Percentiles rank a stretch among this genome's conserved stretches.
phyloP scores from a whole-genome alignment of 1,140 invertebrate species.

The Lucilia cuprina region DNA sequence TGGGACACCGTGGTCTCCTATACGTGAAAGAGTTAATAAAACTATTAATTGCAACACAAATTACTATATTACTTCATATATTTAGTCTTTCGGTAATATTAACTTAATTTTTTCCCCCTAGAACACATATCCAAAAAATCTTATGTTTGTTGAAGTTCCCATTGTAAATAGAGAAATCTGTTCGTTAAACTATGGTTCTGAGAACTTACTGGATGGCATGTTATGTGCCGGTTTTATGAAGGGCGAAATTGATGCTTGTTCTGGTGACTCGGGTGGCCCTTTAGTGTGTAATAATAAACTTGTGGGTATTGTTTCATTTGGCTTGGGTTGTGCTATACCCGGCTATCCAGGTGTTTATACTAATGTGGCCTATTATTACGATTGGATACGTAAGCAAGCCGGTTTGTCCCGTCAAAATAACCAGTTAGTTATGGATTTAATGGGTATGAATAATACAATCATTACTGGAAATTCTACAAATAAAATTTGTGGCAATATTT shows the following conservation, averaged over 20 bases:
- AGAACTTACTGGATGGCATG: conserved; percentile 39
- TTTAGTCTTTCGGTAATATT: neutral
- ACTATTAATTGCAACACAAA: too few species aligned
- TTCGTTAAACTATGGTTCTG: neutral
- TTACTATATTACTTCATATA: neutral
- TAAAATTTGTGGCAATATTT: too few species aligned
- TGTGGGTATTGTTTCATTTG: conserved; percentile 74
- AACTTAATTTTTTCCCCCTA: neutral
- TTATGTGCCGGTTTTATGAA: conserved; percentile 46
- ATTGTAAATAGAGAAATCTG: conserved; percentile 1
- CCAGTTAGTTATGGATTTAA: neutral
- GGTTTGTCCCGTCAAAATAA: neutral
- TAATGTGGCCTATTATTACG: conserved; percentile 67
- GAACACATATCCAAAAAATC: conserved; percentile 38
- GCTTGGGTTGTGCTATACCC: conserved; percentile 70
- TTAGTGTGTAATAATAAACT: conserved; percentile 42
- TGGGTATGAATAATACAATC: too few species aligned
- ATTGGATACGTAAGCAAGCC: conserved; percentile 62
- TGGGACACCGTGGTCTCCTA: too few species aligned
- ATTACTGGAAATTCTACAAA: too few species aligned
- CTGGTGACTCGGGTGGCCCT: conserved; percentile 55
- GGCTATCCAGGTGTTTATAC: conserved; percentile 78
- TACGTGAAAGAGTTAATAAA: too few species aligned
- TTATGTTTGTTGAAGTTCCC: conserved; percentile 43
- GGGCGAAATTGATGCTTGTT: conserved; percentile 49